A percentile compares a stretch with the other conserved stretches of the same genome.
These are phyloP conservation scores for Meandrina meandrites DNA, from an alignment of 92 coral and sea anemone species.

Conservation along the genomic window DNA sequence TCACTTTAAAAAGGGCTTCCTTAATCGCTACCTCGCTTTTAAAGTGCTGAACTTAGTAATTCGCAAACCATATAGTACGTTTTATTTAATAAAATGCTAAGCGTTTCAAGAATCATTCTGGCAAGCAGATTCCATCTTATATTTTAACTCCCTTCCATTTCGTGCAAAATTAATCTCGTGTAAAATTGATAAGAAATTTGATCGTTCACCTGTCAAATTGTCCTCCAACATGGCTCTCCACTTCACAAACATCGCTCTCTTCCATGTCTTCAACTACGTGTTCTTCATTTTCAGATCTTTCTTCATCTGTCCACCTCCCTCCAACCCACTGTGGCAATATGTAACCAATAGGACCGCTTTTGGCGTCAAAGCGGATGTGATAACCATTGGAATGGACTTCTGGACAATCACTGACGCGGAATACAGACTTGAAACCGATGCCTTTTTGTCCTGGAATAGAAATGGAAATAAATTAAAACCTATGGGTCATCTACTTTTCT, in stretches of 20 bases:
- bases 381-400: slow-evolving; percentile 96
- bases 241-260: neutral
- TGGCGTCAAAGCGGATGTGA: slow-evolving; percentile 88
- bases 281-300: neutral
- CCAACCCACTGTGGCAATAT: slow-evolving; percentile 90
- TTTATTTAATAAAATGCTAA: too few species aligned
- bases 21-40: too few species aligned
- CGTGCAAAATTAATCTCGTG: too few species aligned
- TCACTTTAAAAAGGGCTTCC: too few species aligned
- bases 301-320: slow-evolving; percentile 20
- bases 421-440: slow-evolving; percentile 92
- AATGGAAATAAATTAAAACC: neutral
- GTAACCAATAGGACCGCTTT: slow-evolving; percentile 91
- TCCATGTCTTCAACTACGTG: neutral
- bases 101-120: too few species aligned
- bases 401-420: slow-evolving; percentile 85
- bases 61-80: too few species aligned
- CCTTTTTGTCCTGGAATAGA: slow-evolving; percentile 85
- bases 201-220: slow-evolving; percentile 38
- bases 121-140: too few species aligned
- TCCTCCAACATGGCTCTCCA: too few species aligned
- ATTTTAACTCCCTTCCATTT: too few species aligned
- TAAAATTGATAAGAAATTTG: too few species aligned
- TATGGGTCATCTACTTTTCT: neutral
- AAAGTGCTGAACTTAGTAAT: too few species aligned